These are phyloP conservation scores for Aulostomus chinensis DNA, from an alignment of 2,797 vertebrate genomes.

Conservation along the genomic window DNA sequence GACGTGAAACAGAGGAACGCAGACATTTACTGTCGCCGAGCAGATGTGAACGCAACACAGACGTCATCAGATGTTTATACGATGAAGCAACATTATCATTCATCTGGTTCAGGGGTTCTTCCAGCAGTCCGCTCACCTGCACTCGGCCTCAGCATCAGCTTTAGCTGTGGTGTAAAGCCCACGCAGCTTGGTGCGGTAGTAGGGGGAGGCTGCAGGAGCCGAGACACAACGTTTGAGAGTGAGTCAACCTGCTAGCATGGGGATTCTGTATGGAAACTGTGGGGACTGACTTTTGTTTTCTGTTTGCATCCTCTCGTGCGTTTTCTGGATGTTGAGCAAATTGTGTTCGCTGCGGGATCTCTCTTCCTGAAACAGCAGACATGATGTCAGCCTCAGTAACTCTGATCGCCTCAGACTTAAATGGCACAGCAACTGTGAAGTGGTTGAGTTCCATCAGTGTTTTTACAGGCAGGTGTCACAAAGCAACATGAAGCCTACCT, in stretches of 20 bases:
- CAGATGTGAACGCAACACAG: background rate
- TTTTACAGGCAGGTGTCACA: too few relatives aligned
- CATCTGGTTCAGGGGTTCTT: too few relatives aligned
- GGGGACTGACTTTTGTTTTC: slow-evolving; percentile 88
- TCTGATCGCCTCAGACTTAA: background rate
- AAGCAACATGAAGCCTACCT: too few relatives aligned
- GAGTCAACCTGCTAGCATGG: too few relatives aligned
- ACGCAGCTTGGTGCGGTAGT: slow-evolving; percentile 91
- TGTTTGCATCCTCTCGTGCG: slow-evolving; percentile 93
- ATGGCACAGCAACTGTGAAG: background rate
- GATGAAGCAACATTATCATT: background rate
- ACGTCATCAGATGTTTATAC: background rate
- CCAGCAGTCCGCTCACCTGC: slow-evolving; percentile 84
- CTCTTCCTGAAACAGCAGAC: slow-evolving; percentile 82
- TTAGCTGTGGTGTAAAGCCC: slow-evolving; percentile 93
- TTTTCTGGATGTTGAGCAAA: slow-evolving; percentile 94
- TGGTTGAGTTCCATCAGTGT: too few relatives aligned
- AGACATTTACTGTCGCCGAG: too few relatives aligned
- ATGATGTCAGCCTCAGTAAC: too few relatives aligned
- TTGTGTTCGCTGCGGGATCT: slow-evolving; percentile 92
- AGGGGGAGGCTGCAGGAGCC: slow-evolving; percentile 84
- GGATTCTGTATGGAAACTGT: too few relatives aligned
- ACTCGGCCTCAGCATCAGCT: slow-evolving; percentile 91
- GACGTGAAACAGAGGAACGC: too few relatives aligned
- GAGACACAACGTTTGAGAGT: background rate